phyloP scores from a whole-genome alignment of 2,888 invertebrate species.

The Cheilosia soror region DNA sequence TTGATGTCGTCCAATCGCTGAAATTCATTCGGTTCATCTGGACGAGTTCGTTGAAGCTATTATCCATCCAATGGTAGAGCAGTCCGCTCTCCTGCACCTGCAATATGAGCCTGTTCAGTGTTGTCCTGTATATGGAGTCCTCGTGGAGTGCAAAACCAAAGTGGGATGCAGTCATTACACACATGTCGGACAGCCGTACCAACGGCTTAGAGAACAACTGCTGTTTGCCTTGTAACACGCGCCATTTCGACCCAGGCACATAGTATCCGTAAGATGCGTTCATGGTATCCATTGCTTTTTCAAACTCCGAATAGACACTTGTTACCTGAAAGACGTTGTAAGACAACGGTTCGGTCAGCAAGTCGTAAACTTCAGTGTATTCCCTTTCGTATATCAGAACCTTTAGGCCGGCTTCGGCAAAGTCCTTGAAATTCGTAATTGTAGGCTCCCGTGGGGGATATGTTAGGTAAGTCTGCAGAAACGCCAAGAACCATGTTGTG shows the following conservation, averaged over 20 bases:
- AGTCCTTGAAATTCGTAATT: background rate
- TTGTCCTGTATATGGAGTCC: constrained; percentile 26
- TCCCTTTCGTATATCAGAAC: constrained; percentile 9
- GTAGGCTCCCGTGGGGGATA: constrained; percentile 8
- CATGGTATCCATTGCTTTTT: background rate
- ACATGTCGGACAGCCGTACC: constrained; percentile 28
- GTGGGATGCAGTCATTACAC: background rate
- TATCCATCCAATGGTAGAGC: constrained; percentile 31
- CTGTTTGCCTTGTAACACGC: constrained; percentile 21
- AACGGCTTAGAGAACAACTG: constrained; percentile 27
- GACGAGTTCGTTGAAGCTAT: constrained; percentile 31
- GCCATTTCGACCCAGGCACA: constrained; percentile 22
- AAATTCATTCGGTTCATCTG: constrained; percentile 28
- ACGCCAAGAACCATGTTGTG: constrained; percentile 29
- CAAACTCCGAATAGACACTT: background rate
- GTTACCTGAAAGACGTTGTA: background rate
- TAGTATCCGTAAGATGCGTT: constrained; percentile 13
- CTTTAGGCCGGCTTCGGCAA: background rate
- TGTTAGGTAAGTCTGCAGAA: constrained; percentile 39
- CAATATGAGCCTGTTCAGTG: constrained; percentile 26
- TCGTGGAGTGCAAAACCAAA: constrained; percentile 11
- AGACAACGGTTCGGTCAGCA: background rate
- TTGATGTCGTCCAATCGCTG: constrained; percentile 28
- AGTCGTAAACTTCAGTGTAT: background rate
- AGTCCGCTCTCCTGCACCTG: constrained; percentile 35